phyloP scores from a whole-genome alignment of 23 tunicate species.

The Clavelina lepadiformis region DNA sequence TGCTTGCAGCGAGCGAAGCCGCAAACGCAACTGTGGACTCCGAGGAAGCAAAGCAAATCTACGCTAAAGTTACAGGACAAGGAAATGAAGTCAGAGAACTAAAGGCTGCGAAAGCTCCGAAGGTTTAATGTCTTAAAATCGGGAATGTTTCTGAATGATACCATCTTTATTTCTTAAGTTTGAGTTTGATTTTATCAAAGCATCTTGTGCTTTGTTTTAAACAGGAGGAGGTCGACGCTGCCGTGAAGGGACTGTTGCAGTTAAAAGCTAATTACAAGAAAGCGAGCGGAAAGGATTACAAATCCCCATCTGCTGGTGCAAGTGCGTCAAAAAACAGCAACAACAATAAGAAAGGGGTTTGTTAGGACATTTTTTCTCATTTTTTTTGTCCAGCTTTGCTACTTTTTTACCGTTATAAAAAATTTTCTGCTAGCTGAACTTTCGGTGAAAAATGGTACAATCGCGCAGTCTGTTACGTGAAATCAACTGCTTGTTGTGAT shows the following conservation, averaged over 20 bases:
- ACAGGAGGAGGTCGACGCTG: slow-evolving; percentile 61
- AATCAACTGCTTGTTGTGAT: no score
- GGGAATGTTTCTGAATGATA: no score
- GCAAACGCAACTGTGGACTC: no score
- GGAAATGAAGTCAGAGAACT: slow-evolving; percentile 81
- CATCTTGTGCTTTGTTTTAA: neutral
- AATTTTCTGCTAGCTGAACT: no score
- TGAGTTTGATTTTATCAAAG: neutral
- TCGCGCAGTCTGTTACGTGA: no score
- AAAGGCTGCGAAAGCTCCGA: slow-evolving; percentile 80
- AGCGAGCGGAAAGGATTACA: slow-evolving; percentile 81
- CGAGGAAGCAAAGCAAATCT: slow-evolving; percentile 26
- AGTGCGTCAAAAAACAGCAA: neutral
- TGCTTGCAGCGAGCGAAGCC: no score
- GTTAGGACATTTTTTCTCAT: no score
- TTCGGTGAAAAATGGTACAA: no score
- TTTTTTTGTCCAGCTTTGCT: no score
- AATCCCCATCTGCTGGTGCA: slow-evolving; percentile 25
- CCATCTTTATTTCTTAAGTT: neutral
- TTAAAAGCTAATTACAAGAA: slow-evolving; percentile 72
- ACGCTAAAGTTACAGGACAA: slow-evolving; percentile 64
- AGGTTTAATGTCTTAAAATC: slow-evolving; percentile 54
- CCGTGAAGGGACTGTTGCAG: slow-evolving; percentile 58
- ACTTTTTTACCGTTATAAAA: no score
- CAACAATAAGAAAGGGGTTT: neutral